phyloP scores from a whole-genome alignment of 1,140 invertebrate genomes.

The Metopolophium dirhodum region DNA sequence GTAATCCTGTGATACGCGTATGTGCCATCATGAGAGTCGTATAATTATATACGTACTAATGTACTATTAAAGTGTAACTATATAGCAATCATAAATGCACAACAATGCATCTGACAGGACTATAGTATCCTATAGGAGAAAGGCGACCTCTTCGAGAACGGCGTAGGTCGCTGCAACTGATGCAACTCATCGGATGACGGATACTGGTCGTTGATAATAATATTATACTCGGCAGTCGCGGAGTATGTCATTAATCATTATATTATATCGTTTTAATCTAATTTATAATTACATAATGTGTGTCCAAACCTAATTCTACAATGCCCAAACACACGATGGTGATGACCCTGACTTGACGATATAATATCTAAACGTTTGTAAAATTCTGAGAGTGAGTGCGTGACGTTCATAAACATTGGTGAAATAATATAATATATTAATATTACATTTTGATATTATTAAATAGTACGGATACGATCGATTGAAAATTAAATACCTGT shows the following conservation, averaged over 20 bases:
- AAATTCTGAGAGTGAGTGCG: neutral
- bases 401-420: neutral
- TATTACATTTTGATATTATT: neutral
- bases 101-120: neutral
- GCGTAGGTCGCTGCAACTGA: neutral
- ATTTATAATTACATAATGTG: neutral
- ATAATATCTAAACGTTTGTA: neutral
- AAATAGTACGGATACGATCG: neutral
- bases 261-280: too few species aligned
- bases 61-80: too few species aligned
- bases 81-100: too few species aligned
- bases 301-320: neutral
- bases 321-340: neutral
- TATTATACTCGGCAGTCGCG: neutral
- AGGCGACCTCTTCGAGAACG: neutral
- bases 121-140: too few species aligned
- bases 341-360: neutral
- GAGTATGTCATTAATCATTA: neutral
- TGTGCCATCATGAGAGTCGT: too few species aligned
- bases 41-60: too few species aligned
- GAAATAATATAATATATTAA: neutral
- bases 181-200: neutral
- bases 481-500: neutral
- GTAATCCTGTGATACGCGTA: too few species aligned
- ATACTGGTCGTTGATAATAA: neutral